Percentiles rank a stretch among this genome's conserved stretches.
These are phyloP conservation scores for Umimayanthus chanpuru DNA, from an alignment of 92 coral and sea anemone genomes.

Conservation along the genomic window DNA sequence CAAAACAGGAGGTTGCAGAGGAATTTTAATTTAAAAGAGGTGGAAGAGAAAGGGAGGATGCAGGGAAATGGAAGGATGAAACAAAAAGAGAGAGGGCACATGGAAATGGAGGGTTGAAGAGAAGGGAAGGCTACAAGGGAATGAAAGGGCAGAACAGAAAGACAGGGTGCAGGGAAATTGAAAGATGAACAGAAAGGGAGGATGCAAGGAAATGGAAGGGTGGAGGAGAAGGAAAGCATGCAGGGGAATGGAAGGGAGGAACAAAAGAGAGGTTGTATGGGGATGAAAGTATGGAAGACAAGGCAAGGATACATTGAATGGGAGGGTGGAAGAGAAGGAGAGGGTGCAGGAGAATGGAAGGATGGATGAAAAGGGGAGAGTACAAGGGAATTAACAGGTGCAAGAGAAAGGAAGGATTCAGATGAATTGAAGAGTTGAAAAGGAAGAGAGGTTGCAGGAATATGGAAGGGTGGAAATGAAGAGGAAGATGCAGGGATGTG, in stretches of 20 bases:
- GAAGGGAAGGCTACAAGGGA: not conserved
- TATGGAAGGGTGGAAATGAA: no score
- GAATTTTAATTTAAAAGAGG: no score
- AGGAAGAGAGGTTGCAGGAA: no score
- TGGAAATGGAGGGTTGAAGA: not conserved
- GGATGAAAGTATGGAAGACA: not conserved
- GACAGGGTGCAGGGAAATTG: not conserved
- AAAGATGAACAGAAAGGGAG: no score
- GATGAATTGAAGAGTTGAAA: no score
- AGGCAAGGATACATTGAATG: not conserved
- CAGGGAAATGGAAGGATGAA: not conserved
- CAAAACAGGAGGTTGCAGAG: no score
- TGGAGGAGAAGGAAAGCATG: not conserved
- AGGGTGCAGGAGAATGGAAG: not conserved
- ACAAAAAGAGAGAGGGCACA: not conserved
- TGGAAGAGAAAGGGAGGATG: not conserved
- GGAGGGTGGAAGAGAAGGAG: no score
- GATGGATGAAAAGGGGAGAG: not conserved
- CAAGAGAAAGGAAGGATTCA: no score
- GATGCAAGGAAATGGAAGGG: not conserved
- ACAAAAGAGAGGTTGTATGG: no score
- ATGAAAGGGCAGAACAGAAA: not conserved
- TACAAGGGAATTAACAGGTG: no score
- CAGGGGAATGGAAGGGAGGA: not conserved
- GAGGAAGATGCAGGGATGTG: no score